Evolutionary conservation across 1,140 invertebrate species (phyloP).

Genomic region (Drosophila asahinai): DNA sequence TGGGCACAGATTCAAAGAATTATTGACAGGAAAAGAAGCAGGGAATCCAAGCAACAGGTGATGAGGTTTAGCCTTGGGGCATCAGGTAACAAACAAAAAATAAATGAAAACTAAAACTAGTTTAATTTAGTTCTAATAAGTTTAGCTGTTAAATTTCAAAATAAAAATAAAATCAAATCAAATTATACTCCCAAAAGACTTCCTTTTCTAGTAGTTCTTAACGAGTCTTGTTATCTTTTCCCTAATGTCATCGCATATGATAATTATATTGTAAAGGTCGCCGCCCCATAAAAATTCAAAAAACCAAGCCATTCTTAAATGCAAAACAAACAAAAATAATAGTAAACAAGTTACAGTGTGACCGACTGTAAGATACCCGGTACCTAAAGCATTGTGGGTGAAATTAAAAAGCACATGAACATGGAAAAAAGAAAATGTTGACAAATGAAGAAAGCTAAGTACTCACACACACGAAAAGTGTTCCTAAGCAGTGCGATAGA

Average conservation of each 20-base stretch:
- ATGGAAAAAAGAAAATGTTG: no score
- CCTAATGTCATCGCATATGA: not conserved
- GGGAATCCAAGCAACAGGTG: conserved; percentile 17
- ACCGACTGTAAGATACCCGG: no score
- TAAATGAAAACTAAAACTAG: no score
- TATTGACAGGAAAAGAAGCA: not conserved
- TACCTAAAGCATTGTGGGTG: no score
- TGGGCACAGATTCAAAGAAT: conserved; percentile 13
- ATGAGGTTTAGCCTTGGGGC: not conserved
- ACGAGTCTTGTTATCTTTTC: not conserved
- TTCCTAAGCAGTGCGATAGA: no score
- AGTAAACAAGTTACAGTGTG: no score
- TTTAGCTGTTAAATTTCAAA: no score
- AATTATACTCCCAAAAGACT: not conserved
- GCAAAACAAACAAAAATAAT: conserved; percentile 3
- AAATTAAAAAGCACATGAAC: no score
- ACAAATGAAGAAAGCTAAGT: no score
- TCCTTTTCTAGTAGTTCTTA: not conserved
- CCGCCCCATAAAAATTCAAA: not conserved
- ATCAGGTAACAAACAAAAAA: not conserved
- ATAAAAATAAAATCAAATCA: not conserved
- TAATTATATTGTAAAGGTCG: conserved; percentile 12
- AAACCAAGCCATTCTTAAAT: not conserved
- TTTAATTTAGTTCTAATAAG: no score
- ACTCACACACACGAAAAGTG: no score